Evolutionary conservation across 1,140 invertebrate genomes (phyloP), one percentile per base, ranked within the genome.

Genomic region (Oryctes rhinoceros): DNA sequence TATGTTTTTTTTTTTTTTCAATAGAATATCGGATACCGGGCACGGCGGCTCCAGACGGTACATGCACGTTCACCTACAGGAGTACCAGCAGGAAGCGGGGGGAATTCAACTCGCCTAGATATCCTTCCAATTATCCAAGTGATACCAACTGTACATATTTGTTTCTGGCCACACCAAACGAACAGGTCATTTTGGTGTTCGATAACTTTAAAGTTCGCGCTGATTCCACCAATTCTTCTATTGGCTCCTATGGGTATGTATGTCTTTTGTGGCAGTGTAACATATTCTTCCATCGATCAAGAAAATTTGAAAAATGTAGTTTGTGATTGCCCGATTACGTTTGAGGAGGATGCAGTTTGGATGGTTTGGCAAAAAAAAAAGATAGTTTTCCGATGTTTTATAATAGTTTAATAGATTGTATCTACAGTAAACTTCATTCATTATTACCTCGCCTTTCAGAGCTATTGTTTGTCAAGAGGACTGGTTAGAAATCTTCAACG

Each of bases 51-150:
- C 96, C 96, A 0, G 94, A 96, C 85, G 96, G 96, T 80, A 94
- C 91, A 81, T 99, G 98, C 87, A 93, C 92, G 67, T 99, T 98
- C 88, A 95, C 94, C 0, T 99, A 98, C 89, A 91, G 92, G 79
- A 98, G 96, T 88, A 92, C 92, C 15, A 71, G 65, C 65, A 71
- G 93, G 83, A 97, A 97, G 87, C 91, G 91, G 76, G 97, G 97
- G 18, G 94, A 96, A 83, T 96, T 99, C 87, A 99, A 99, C 88
- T 98, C 97, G 18, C 98, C 98, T 11, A 92, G 97, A 62, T 96
- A 98, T 91, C 97, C 97, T 84, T 94, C 95, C 85, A 97, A 97
- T 89, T 99, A 99, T 91, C 97, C 97, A 75, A 96, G 95, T 84
- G 94, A 94, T 85, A 96, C 94, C 39, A 96, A 96, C 89, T 99